These are phyloP conservation scores for Boulengeromyrus knoepffleri DNA, from an alignment of 2,113 vertebrate genomes.

Conservation along the genomic window DNA sequence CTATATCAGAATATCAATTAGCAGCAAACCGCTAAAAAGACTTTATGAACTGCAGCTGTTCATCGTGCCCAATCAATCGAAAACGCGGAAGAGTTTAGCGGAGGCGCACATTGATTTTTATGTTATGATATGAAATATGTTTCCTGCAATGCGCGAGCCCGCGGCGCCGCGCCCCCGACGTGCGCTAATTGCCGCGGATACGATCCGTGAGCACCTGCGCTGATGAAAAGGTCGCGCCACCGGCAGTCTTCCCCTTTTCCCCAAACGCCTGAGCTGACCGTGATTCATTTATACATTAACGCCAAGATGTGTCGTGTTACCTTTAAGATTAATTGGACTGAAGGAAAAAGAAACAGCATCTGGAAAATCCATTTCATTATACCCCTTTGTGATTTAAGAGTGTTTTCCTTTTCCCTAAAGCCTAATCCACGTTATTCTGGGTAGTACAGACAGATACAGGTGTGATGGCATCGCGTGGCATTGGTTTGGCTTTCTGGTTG, in stretches of 20 bases:
- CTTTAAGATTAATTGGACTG: slow-evolving; percentile 5
- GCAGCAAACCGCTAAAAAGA: neutral
- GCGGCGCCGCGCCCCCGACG: neutral
- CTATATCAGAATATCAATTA: neutral
- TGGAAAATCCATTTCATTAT: neutral
- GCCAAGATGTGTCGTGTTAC: neutral
- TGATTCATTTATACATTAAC: neutral
- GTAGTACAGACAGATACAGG: neutral
- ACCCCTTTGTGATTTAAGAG: neutral
- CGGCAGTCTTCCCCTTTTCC: neutral
- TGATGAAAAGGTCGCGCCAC: slow-evolving; percentile 3
- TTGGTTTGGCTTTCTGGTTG: neutral
- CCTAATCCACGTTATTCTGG: neutral
- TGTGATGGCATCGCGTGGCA: neutral
- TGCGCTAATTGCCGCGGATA: neutral
- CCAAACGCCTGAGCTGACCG: neutral
- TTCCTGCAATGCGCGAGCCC: neutral
- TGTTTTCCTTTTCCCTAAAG: neutral
- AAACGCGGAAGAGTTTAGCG: neutral
- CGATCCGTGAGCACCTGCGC: slow-evolving; percentile 15
- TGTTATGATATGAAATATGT: neutral
- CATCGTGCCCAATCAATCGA: neutral
- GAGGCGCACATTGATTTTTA: neutral
- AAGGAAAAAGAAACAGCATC: neutral
- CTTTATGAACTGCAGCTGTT: neutral